Evolutionary conservation across 1,140 invertebrate species (phyloP), one percentile per base, ranked within the genome.

Genomic region (Drosophila equinoxialis): DNA sequence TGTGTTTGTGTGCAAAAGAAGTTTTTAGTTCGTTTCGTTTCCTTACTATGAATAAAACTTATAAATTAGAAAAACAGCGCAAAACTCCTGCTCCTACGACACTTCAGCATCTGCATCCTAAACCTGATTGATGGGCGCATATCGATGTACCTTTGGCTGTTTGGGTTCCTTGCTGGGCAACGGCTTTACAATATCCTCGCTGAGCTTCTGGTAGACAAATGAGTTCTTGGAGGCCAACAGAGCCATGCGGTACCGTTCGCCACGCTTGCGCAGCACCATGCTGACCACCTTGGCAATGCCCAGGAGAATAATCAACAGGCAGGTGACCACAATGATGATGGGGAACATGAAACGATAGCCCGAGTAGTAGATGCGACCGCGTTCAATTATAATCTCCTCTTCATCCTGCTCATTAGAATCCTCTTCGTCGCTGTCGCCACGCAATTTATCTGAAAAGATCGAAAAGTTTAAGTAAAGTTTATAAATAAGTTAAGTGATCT

Each of bases 181-280:
- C 17, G 89, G 84, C 68, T 91, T 91, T 14, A 91, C 92, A 68
- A 94, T 92, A 59, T 94, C 94, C 85, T 94, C 94, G 20, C 93
- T 93, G 41, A 94, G 86, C 79, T 93, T 94, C 78, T 94, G 94
- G 87, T 94, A 94, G 33, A 94, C 93, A 59, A 94, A 91, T 6
- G 87, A 90, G 74, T 92, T 92, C 76, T 92, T 92, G 6, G 89
- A 90, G 33, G 89, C 86, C 70, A 92, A 45, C 30, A 92, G 69
- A 79, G 94, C 93, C 94, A 94, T 92, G 79, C 93, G 92, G 65
- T 93, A 92, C 71, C 94, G 93, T 74, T 93, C 93, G 61, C 92
- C 93, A 65, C 92, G 93, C 81, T 93, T 93, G 51, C 79, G 92
- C 89, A 93, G 92, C 54, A 93, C 66, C 55, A 93, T 68, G 74